These are phyloP conservation scores for Apamea monoglypha DNA, from an alignment of 2,888 invertebrate genomes.

Conservation along the genomic window DNA sequence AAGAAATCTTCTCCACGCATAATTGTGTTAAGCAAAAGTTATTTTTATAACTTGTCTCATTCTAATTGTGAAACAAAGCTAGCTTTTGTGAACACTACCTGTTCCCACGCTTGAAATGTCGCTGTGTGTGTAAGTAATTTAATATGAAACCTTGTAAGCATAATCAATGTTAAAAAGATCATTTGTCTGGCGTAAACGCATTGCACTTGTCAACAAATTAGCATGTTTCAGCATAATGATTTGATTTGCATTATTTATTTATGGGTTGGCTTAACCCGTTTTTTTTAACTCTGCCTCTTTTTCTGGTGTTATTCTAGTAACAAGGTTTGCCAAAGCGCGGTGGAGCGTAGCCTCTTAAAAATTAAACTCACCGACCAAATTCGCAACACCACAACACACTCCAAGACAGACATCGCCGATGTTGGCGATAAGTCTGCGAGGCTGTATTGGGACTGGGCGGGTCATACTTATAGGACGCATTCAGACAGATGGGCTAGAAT, in stretches of 20 bases:
- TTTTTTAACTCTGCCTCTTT: background rate
- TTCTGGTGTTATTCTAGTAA: background rate
- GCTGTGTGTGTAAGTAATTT: conserved; percentile 56
- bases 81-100: conserved; percentile 30
- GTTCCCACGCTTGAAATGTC: conserved; percentile 63
- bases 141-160: conserved; percentile 65
- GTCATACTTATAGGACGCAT: no score
- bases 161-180: conserved; percentile 62
- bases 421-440: no score
- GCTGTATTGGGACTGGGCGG: no score
- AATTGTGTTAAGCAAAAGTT: conserved; percentile 21
- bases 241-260: conserved; percentile 15
- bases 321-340: no score
- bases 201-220: conserved; percentile 52
- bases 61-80: conserved; percentile 29
- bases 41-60: conserved; percentile 28
- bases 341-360: no score
- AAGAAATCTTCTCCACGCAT: conserved; percentile 7
- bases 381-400: no score
- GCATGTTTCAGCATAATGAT: conserved; percentile 12
- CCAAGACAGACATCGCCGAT: no score
- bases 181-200: conserved; percentile 44
- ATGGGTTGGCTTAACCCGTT: conserved; percentile 6
- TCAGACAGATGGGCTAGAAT: no score
- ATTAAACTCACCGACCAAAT: no score